phyloP scores from a whole-genome alignment of 2,797 vertebrate genomes.

The Tapera naevia region DNA sequence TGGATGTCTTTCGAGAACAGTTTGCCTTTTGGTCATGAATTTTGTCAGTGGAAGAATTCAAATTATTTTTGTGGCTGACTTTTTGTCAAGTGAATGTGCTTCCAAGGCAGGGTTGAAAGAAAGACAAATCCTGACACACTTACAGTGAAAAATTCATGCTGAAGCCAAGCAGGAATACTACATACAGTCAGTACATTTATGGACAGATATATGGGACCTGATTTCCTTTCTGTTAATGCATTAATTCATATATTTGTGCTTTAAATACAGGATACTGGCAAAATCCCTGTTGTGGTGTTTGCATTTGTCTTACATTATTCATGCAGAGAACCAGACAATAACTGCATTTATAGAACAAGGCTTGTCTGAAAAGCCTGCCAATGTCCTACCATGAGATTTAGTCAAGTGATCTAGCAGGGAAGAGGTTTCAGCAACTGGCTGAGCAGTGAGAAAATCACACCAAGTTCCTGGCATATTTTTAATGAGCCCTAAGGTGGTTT shows the following conservation, averaged over 20 bases:
- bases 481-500: background rate
- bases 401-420: background rate
- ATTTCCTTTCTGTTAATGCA: background rate
- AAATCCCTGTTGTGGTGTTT: background rate
- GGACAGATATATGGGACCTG: background rate
- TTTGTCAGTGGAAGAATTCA: background rate
- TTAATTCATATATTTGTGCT: background rate
- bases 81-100: background rate
- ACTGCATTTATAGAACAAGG: background rate
- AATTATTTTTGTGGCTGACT: background rate
- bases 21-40: background rate
- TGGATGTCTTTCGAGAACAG: background rate
- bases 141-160: background rate
- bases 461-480: background rate
- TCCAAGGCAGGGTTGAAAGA: background rate
- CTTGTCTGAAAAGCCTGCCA: background rate
- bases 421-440: background rate
- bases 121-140: background rate
- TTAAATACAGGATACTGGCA: background rate
- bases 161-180: background rate
- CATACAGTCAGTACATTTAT: background rate
- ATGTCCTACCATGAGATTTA: background rate
- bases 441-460: background rate
- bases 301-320: background rate
- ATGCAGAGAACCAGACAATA: background rate